Evolutionary conservation across 2,888 invertebrate genomes (phyloP).

Genomic region (Eremobia ochroleuca): DNA sequence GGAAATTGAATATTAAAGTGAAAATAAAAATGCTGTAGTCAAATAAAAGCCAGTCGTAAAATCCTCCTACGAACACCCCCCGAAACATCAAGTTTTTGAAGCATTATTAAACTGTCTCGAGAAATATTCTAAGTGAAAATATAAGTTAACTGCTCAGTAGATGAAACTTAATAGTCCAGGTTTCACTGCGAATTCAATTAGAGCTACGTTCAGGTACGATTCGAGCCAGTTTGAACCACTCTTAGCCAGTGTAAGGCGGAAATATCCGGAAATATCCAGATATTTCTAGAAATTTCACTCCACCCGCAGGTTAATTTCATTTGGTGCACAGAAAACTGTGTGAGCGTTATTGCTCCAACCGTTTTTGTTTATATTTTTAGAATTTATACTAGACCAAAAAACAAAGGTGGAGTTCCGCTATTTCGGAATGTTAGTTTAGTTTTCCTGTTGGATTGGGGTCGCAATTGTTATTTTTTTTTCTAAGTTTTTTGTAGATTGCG

Average conservation of each 20-base stretch:
- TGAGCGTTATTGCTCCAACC: slow-evolving; percentile 51
- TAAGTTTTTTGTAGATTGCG: neutral
- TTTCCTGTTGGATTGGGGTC: slow-evolving; percentile 22
- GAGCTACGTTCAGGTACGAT: slow-evolving; percentile 72
- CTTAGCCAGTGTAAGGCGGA: slow-evolving; percentile 55
- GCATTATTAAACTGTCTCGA: slow-evolving; percentile 53
- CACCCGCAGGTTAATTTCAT: slow-evolving; percentile 77
- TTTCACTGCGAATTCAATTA: slow-evolving; percentile 78
- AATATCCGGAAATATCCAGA: slow-evolving; percentile 72
- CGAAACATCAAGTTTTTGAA: slow-evolving; percentile 43
- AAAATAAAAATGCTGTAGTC: slow-evolving; percentile 25
- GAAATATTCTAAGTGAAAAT: slow-evolving; percentile 58
- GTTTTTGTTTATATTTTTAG: slow-evolving; percentile 60
- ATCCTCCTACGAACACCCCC: neutral
- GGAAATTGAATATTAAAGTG: slow-evolving; percentile 40
- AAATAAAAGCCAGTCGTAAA: slow-evolving; percentile 49
- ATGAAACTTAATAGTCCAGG: slow-evolving; percentile 72
- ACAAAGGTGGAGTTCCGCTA: slow-evolving; percentile 1
- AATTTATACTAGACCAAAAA: slow-evolving; percentile 49
- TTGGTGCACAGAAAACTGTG: slow-evolving; percentile 65
- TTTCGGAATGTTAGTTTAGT: slow-evolving; percentile 26
- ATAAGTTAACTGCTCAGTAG: slow-evolving; percentile 66
- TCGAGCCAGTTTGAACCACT: slow-evolving; percentile 61
- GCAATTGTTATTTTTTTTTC: slow-evolving; percentile 25
- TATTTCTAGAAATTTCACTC: slow-evolving; percentile 75